Conservation (phyloP, 2,113 vertebrate species). For the Nesogale talazaci region DNA sequence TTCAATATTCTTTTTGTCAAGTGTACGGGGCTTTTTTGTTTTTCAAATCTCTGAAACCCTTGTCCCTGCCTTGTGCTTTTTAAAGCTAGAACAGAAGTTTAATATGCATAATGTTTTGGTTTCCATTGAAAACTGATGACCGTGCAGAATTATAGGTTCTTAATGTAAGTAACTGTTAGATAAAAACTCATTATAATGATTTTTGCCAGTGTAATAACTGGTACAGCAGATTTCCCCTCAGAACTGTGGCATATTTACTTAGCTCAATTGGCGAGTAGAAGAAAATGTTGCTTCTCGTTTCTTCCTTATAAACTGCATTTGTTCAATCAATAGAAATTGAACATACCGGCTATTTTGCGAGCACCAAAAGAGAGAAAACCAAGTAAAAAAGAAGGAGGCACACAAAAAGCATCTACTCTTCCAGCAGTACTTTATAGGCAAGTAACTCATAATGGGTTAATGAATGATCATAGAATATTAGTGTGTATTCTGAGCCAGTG, state of each 20-base stretch:
- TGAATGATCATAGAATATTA: background rate
- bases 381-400: constrained; percentile 97
- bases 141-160: constrained; percentile 47
- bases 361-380: constrained; percentile 98
- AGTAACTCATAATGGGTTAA: constrained; percentile 71
- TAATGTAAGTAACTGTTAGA: constrained; percentile 36
- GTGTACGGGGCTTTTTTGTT: constrained; percentile 50
- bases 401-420: constrained; percentile 92
- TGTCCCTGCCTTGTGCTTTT: constrained; percentile 60
- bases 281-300: constrained; percentile 59
- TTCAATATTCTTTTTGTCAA: constrained; percentile 80
- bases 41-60: constrained; percentile 63
- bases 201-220: constrained; percentile 64
- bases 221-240: constrained; percentile 46
- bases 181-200: constrained; percentile 51
- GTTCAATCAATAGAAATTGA: constrained; percentile 92
- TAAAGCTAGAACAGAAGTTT: constrained; percentile 66
- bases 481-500: background rate
- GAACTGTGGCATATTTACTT: constrained; percentile 27
- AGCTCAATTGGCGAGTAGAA: constrained; percentile 29
- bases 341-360: constrained; percentile 93
- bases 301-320: constrained; percentile 77
- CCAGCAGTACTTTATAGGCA: constrained; percentile 97
- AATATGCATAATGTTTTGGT: constrained; percentile 56
- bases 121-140: constrained; percentile 37